phyloP scores from a whole-genome alignment of 2,113 vertebrate genomes.

The Bettongia penicillata region DNA sequence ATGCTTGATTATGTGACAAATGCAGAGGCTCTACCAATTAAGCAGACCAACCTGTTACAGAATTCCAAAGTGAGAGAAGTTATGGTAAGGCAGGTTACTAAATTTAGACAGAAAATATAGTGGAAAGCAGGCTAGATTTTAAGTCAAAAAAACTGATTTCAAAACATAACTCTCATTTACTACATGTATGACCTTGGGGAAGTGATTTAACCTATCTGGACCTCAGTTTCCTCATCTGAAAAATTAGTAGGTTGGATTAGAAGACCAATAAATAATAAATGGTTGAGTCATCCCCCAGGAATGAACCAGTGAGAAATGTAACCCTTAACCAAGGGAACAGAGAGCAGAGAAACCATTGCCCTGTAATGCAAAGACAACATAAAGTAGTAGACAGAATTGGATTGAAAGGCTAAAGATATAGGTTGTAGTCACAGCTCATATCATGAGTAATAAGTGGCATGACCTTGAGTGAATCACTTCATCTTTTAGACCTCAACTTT shows the following conservation, averaged over 20 bases:
- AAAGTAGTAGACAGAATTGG: background rate
- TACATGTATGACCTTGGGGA: background rate
- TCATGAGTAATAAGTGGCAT: background rate
- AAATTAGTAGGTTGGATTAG: background rate
- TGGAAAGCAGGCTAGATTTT: background rate
- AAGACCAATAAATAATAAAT: background rate
- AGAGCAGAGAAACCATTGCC: background rate
- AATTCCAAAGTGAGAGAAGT: background rate
- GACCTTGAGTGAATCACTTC: background rate
- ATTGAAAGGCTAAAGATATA: background rate
- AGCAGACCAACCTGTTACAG: background rate
- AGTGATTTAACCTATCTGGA: background rate
- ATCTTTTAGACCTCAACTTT: background rate
- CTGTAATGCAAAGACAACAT: background rate
- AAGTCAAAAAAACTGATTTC: background rate
- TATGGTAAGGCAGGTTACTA: background rate
- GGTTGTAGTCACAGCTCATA: background rate
- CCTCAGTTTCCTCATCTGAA: background rate
- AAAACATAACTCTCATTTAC: background rate
- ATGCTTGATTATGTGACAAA: background rate
- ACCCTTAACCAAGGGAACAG: background rate
- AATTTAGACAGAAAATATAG: background rate
- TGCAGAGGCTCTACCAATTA: background rate
- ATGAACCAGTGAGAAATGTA: background rate
- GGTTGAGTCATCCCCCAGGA: background rate